A percentile compares a stretch with the other conserved stretches of the same genome.
phyloP scores from a whole-genome alignment of 2,113 vertebrate species.

The Pterocles gutturalis region DNA sequence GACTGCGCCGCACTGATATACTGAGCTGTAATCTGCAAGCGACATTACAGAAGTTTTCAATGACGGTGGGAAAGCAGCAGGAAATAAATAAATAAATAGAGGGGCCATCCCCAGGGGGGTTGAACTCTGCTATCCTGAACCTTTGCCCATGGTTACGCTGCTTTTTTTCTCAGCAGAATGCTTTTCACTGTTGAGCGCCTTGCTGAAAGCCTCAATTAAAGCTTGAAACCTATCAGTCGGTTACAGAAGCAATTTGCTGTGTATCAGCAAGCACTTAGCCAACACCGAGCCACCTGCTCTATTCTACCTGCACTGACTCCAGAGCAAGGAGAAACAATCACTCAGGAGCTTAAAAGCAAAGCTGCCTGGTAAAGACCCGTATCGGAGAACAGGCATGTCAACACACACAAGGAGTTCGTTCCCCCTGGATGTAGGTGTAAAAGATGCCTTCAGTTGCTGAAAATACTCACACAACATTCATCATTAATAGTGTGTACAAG shows the following conservation, averaged over 20 bases:
- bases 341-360: neutral
- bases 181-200: constrained; percentile 6
- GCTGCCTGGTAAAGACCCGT: neutral
- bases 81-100: constrained; percentile 23
- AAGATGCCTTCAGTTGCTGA: neutral
- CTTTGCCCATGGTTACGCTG: constrained; percentile 46
- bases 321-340: neutral
- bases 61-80: constrained; percentile 36
- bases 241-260: constrained; percentile 53
- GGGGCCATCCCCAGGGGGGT: constrained; percentile 20
- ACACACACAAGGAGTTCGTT: accelerated
- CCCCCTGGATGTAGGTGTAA: neutral
- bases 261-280: constrained; percentile 56
- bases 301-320: neutral
- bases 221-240: constrained; percentile 54
- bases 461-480: neutral
- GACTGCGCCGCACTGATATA: neutral
- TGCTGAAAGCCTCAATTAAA: constrained; percentile 68
- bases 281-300: constrained; percentile 47
- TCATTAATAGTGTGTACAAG: neutral
- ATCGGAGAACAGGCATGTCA: neutral
- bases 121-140: constrained; percentile 60
- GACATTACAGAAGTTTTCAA: neutral
- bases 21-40: neutral
- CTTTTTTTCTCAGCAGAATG: constrained; percentile 59